These are phyloP conservation scores for Cepaea nemoralis DNA, from an alignment of 1,140 invertebrate genomes.

Conservation along the genomic window DNA sequence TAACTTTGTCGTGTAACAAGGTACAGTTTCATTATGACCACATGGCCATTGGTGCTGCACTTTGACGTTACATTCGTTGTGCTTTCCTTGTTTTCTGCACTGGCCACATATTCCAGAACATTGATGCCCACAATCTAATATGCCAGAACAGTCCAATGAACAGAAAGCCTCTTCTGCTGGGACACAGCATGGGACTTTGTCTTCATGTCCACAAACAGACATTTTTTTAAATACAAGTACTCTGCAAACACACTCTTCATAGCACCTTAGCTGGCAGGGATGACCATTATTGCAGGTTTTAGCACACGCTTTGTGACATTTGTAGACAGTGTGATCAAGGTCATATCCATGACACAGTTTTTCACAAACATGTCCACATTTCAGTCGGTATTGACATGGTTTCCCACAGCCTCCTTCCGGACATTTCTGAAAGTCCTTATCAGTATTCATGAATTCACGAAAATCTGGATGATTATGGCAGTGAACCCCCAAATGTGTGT, in stretches of 20 bases:
- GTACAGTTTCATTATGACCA: no score
- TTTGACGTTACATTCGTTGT: no score
- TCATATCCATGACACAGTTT: conserved; percentile 37
- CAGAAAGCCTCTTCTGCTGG: conserved; percentile 74
- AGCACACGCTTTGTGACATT: neutral
- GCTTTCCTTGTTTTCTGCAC: no score
- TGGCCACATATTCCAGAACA: no score
- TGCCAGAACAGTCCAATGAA: conserved; percentile 49
- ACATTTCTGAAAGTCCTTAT: neutral
- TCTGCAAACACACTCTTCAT: conserved; percentile 79
- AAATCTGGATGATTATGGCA: conserved; percentile 36
- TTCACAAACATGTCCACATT: conserved; percentile 55
- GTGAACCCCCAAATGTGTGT: conserved; percentile 13
- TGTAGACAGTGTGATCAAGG: conserved; percentile 18
- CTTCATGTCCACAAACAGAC: conserved; percentile 75
- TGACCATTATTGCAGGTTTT: conserved; percentile 74
- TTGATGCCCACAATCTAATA: conserved; percentile 64
- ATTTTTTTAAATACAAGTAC: conserved; percentile 82
- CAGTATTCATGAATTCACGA: neutral
- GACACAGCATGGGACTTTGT: conserved; percentile 33
- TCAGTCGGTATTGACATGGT: conserved; percentile 61
- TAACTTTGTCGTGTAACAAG: no score
- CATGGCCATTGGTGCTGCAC: no score
- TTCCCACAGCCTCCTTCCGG: conserved; percentile 69
- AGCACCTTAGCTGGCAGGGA: conserved; percentile 79